Percentiles rank a stretch among this genome's conserved stretches.
Conservation (phyloP, 2,888 invertebrate species). For the Adela reaumurella region DNA sequence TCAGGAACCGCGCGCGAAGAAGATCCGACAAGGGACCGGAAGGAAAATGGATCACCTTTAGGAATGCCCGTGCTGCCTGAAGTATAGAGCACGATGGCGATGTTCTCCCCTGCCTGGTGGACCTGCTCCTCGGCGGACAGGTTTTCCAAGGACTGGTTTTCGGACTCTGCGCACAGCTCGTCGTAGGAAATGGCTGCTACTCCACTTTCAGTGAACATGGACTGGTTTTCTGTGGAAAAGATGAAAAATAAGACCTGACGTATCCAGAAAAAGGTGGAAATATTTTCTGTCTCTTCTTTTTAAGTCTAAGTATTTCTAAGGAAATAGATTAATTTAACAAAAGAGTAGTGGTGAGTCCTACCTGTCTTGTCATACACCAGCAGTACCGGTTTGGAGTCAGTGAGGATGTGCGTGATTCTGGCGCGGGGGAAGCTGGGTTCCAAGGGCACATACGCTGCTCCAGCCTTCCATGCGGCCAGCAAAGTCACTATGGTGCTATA, state of each 20-base stretch:
- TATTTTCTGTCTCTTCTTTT: no score
- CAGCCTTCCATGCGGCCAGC: conserved; percentile 75
- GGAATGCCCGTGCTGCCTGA: conserved; percentile 89
- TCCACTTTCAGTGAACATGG: conserved; percentile 33
- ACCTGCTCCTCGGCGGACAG: conserved; percentile 37
- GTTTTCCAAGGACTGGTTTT: conserved; percentile 29
- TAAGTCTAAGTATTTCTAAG: no score
- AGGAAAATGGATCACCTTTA: conserved; percentile 59
- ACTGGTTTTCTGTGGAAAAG: conserved; percentile 31
- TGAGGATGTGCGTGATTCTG: conserved; percentile 71
- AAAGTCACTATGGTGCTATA: conserved; percentile 58
- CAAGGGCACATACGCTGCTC: conserved; percentile 81
- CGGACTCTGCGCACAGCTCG: conserved; percentile 44
- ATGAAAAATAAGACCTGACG: no score
- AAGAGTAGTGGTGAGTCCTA: no score
- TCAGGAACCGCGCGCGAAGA: no score
- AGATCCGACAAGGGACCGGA: not conserved
- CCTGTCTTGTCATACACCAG: conserved; percentile 65
- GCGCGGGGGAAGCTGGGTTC: conserved; percentile 70
- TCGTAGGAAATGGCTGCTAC: conserved; percentile 42
- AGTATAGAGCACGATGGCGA: conserved; percentile 76
- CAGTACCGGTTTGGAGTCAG: conserved; percentile 68
- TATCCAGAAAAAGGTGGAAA: no score
- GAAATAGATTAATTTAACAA: no score
- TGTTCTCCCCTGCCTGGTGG: conserved; percentile 38